Evolutionary conservation across 2,113 vertebrate species (phyloP), one percentile per base, ranked within the genome.

Genomic region (Elaphurus davidianus): DNA sequence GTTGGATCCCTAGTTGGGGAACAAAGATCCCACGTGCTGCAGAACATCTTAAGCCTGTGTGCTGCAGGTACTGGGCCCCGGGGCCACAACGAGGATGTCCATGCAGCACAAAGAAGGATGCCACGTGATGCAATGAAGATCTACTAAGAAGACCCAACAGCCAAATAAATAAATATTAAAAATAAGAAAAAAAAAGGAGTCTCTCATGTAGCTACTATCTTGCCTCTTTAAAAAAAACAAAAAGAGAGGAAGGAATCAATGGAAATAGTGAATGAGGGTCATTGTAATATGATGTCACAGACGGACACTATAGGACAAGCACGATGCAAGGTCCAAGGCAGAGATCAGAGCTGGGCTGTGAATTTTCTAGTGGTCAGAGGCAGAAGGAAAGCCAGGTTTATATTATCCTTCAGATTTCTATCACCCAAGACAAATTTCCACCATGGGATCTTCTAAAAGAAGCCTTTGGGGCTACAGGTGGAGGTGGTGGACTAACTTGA

Each of bases 351-450:
- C 15, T 28, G 1, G 36, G 40, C 59, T 54, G 67, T 71, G 67
- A 59, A 36, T 83, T 54, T 94, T 90, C 54, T 81, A 60, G 52
- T 81, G 67, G 33, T 50, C 33, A 85, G 16, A 85, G 59, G 86
- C 54, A 64, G 19, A 55, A 82, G 27, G 47, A 81, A 91, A 64
- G 11, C 17, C 43, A 52, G 33, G 47, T 60, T 71, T n/a, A 23
- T 27, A 30, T 79, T 71, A 14, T 55, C n/a, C 36, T 89, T 79
- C 2, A 55, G 59, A n/a, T 90, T 85, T 43, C 23, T 97, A 0
- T 88, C 40, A 76, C 40, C 15, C 25, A 62, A 87, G 60, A 92
- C 71, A 84, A 10, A 15, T 90, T 76, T 88, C 30, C 47, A 54
- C n/a, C 28, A 3, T 5, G 7, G 36, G 45, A 27, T 81, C 71